Conservation (phyloP, 2,888 invertebrate species). For the Dicyrtomina minuta region DNA sequence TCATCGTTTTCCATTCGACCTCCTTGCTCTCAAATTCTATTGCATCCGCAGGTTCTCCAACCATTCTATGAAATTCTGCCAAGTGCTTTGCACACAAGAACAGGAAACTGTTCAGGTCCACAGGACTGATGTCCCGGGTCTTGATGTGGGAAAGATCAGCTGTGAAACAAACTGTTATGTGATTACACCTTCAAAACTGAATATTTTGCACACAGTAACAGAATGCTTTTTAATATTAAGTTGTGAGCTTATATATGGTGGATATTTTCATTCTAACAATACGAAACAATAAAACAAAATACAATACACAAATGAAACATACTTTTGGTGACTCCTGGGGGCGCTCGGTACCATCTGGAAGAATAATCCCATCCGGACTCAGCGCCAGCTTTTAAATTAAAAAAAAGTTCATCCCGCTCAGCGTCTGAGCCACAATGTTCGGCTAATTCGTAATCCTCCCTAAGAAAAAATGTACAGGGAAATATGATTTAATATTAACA, state of each 20-base stretch:
- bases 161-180: no score
- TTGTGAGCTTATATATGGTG: no score
- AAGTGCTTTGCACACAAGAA: conserved; percentile 68
- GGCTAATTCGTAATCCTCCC: conserved; percentile 60
- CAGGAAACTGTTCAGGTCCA: conserved; percentile 78
- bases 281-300: background rate
- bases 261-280: no score
- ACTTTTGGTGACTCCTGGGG: conserved; percentile 7
- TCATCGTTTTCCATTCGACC: conserved; percentile 63
- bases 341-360: conserved; percentile 76
- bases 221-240: no score
- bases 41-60: conserved; percentile 59
- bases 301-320: background rate
- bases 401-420: conserved; percentile 67
- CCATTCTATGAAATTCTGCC: conserved; percentile 62
- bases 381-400: conserved; percentile 83
- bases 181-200: no score
- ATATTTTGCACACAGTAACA: no score
- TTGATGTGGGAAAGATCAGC: conserved; percentile 69
- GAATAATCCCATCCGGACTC: conserved; percentile 98
- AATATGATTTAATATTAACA: background rate
- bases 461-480: conserved; percentile 47
- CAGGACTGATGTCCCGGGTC: conserved; percentile 71
- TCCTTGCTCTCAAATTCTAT: conserved; percentile 62
- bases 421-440: conserved; percentile 55